These are phyloP conservation scores for Halcyon malimbica DNA, from an alignment of 2,113 vertebrate genomes.

Conservation along the genomic window DNA sequence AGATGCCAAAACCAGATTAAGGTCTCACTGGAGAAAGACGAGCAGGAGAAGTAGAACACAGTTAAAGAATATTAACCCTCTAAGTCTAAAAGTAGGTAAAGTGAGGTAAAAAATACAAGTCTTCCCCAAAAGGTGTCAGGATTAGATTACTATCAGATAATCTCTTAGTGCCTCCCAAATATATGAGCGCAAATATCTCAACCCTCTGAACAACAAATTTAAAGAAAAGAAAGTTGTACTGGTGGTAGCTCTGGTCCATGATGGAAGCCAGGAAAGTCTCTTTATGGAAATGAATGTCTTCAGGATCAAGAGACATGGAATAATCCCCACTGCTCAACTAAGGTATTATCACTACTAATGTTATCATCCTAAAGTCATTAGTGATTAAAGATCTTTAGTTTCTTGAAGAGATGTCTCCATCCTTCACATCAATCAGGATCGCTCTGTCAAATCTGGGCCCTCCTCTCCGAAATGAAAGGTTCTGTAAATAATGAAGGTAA, in stretches of 20 bases:
- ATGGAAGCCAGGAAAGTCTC: neutral
- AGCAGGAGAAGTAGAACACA: neutral
- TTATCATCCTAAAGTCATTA: neutral
- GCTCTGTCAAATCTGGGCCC: neutral
- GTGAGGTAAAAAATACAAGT: neutral
- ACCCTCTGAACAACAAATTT: neutral
- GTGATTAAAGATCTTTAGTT: neutral
- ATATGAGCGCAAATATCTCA: neutral
- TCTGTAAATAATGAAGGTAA: neutral
- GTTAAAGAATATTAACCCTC: neutral
- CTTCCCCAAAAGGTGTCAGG: neutral
- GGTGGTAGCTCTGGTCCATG: neutral
- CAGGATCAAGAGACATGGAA: neutral
- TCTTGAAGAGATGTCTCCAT: neutral
- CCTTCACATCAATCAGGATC: neutral
- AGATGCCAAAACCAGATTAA: neutral
- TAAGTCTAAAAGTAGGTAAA: neutral
- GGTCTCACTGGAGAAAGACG: neutral
- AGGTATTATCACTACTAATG: neutral
- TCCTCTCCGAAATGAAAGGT: neutral
- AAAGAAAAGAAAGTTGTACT: neutral
- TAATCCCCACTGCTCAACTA: neutral
- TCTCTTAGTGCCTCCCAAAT: neutral
- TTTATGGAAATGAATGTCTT: neutral
- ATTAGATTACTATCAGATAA: neutral